phyloP scores from a whole-genome alignment of 2,113 vertebrate species.

The Xiphorhynchus elegans region DNA sequence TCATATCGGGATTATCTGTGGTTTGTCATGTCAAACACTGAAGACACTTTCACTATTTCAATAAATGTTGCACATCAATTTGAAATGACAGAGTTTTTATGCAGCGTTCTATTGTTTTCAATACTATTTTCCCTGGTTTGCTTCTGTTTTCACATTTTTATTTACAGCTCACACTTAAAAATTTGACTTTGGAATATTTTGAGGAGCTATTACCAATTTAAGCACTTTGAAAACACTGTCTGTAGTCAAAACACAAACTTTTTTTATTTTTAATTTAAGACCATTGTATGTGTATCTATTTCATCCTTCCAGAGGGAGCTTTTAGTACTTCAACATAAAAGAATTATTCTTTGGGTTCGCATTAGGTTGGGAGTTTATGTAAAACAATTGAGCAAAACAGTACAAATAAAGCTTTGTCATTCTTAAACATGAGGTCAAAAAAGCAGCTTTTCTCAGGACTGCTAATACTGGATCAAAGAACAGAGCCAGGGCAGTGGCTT shows the following conservation, averaged over 20 bases:
- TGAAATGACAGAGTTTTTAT: background rate
- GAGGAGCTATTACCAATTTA: background rate
- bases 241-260: background rate
- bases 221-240: background rate
- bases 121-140: background rate
- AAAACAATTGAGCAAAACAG: background rate
- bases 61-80: background rate
- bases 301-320: background rate
- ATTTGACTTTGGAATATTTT: background rate
- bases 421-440: background rate
- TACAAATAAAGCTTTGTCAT: constrained; percentile 47
- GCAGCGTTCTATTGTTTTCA: background rate
- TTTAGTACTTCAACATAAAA: background rate
- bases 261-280: background rate
- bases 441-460: constrained; percentile 54
- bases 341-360: background rate
- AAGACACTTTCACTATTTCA: background rate
- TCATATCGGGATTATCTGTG: background rate
- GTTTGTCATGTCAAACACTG: background rate
- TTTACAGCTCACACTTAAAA: background rate
- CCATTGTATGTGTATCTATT: background rate
- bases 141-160: background rate
- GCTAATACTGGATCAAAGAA: constrained; percentile 45
- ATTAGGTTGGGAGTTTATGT: background rate
- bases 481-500: background rate